Evolutionary conservation across 2,113 vertebrate genomes (phyloP).

Genomic region (Anoura caudifer): DNA sequence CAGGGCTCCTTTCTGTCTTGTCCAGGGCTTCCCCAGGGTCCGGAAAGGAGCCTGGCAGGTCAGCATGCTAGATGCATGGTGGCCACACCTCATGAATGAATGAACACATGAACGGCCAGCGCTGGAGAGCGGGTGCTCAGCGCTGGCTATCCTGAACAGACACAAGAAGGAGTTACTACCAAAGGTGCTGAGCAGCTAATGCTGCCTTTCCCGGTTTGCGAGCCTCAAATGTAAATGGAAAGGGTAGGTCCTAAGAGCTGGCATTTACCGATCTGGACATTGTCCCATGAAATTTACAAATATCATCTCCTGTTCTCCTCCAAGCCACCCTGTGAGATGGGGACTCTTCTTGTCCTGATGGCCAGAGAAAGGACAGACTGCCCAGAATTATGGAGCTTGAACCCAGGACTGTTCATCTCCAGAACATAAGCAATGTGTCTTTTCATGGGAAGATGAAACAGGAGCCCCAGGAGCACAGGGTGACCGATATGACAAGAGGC

Average conservation of each 20-base stretch:
- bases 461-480: background rate
- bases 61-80: background rate
- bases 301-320: background rate
- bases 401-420: background rate
- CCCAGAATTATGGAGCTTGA: background rate
- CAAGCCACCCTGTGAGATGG: background rate
- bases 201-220: too few species aligned
- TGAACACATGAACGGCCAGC: background rate
- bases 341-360: background rate
- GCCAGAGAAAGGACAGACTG: background rate
- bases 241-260: background rate
- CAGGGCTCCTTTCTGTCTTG: background rate
- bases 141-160: background rate
- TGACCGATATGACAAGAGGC: background rate
- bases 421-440: background rate
- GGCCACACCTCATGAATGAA: too few species aligned
- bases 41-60: background rate
- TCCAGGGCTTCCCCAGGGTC: too few species aligned
- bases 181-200: background rate
- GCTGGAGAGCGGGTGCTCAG: background rate
- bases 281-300: background rate
- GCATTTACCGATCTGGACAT: background rate
- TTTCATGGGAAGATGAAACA: background rate
- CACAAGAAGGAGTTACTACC: background rate
- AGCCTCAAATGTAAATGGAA: background rate